phyloP scores from a whole-genome alignment of 2,113 vertebrate genomes.

The Hiodon alosoides region DNA sequence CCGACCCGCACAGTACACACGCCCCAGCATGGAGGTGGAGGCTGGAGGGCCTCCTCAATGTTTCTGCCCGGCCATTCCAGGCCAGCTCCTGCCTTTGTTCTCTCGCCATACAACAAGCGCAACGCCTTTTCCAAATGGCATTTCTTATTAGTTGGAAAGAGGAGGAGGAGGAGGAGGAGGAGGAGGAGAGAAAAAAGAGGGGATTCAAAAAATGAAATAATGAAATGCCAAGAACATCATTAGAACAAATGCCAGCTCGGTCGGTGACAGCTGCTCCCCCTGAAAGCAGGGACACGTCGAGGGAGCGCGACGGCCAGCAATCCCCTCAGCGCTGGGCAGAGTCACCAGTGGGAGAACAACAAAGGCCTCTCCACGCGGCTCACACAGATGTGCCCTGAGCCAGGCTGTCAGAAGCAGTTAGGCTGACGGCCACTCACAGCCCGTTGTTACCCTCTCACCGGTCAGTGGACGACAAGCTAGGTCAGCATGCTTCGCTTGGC shows the following conservation, averaged over 20 bases:
- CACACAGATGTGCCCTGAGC: slow-evolving; percentile 94
- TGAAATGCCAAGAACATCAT: slow-evolving; percentile 60
- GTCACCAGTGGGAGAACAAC: slow-evolving; percentile 80
- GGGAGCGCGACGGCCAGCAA: slow-evolving; percentile 61
- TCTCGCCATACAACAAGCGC: neutral
- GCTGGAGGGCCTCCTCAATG: no score
- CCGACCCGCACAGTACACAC: no score
- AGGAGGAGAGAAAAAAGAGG: slow-evolving; percentile 6
- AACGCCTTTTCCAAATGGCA: slow-evolving; percentile 7
- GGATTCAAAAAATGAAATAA: slow-evolving; percentile 14
- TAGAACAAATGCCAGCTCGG: slow-evolving; percentile 66
- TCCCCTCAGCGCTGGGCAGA: slow-evolving; percentile 65
- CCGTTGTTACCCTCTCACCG: slow-evolving; percentile 99
- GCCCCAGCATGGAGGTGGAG: no score
- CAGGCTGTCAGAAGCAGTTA: slow-evolving; percentile 93
- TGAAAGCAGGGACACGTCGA: slow-evolving; percentile 48
- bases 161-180: neutral
- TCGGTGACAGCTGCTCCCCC: slow-evolving; percentile 64
- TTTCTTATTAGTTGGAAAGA: slow-evolving; percentile 17
- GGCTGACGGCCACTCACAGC: slow-evolving; percentile 95
- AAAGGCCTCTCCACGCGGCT: slow-evolving; percentile 71
- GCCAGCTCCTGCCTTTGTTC: neutral
- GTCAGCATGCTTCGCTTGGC: slow-evolving; percentile 80
- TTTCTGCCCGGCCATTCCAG: neutral
- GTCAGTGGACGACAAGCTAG: slow-evolving; percentile 96